Base-by-base conservation (phyloP, 1,140 invertebrate species). In the Sarcophaga peregrina region DNA sequence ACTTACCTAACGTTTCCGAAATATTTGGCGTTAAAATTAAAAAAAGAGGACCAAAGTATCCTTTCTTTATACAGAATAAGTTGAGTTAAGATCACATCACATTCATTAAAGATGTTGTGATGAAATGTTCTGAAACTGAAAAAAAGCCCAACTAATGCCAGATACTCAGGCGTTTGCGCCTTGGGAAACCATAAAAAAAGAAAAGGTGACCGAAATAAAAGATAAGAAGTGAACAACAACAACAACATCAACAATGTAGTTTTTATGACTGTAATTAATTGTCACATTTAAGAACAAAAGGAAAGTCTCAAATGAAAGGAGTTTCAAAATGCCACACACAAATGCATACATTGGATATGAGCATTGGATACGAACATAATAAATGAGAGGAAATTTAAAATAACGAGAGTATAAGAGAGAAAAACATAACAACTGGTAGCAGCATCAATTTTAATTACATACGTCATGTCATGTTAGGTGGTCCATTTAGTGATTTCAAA, bases 191-290 rank as follows among this genome's bases (percentile, higher is more conserved):
- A 37, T n/a, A 37, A 37, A 37, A 37, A 37, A 37, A 4, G 4
- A 37, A 37, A 37, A 37, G 25, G 25, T 37, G 25, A 62, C 54
- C 54, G 15, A 15, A 62, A 62, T n/a, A n/a, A 37, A 37, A 62
- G 54, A 62, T 62, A 62, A 62, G 50, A 5, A 62, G 15, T 2
- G 2, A 62, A 62, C 54, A 15, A 37, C 4, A 37, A 37, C 25
- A 37, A 37, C 25, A 37, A 37, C 25, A 37, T 2, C 25, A 37
- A 37, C 25, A 37, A 37, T 37, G 25, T 37, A 2, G 25, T 37
- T 62, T 62, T 62, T 62, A 62, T 62, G 54, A 62, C 54, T 11
- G 15, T 62, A 62, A 62, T 62, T 62, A 62, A 62, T 62, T 62
- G n/a, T 62, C 54, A 62, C 54, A 62, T 62, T 13, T n/a, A 62